phyloP scores from a whole-genome alignment of 2,888 invertebrate species.

The Tachina fera region DNA sequence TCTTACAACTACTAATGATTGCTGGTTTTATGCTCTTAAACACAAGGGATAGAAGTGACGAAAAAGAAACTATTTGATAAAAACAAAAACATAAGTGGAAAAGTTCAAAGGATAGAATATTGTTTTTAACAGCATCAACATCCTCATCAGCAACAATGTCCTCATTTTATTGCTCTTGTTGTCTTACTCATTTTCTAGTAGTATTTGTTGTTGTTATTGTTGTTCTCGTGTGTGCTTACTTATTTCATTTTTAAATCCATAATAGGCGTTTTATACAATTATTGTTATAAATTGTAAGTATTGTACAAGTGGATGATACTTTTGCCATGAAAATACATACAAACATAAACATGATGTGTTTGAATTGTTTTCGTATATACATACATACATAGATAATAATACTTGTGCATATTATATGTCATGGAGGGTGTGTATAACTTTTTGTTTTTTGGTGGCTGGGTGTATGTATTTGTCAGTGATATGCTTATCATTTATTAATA shows the following conservation, averaged over 20 bases:
- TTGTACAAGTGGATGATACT: slow-evolving; percentile 24
- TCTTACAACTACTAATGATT: slow-evolving; percentile 48
- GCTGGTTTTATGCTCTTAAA: slow-evolving; percentile 39
- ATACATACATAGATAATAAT: not conserved
- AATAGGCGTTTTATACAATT: slow-evolving; percentile 57
- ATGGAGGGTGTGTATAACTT: not conserved
- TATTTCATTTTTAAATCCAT: not conserved
- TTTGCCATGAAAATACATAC: not conserved
- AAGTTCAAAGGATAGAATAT: slow-evolving; percentile 67
- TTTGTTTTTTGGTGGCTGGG: not conserved
- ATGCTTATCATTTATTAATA: not conserved
- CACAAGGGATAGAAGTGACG: not conserved
- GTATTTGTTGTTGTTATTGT: too few relatives aligned
- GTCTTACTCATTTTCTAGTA: not conserved
- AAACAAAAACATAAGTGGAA: slow-evolving; percentile 16
- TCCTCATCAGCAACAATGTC: slow-evolving; percentile 46
- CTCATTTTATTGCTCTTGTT: slow-evolving; percentile 25
- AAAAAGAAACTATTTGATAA: slow-evolving; percentile 3
- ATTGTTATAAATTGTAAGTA: slow-evolving; percentile 49
- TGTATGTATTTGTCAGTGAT: not conserved
- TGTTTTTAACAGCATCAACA: slow-evolving; percentile 59
- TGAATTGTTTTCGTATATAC: not conserved
- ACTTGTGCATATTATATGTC: not conserved
- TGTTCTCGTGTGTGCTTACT: not conserved
- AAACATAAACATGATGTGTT: not conserved